Base-by-base conservation (phyloP, 2,888 invertebrate species). In the Gisinianus flammeolus region DNA sequence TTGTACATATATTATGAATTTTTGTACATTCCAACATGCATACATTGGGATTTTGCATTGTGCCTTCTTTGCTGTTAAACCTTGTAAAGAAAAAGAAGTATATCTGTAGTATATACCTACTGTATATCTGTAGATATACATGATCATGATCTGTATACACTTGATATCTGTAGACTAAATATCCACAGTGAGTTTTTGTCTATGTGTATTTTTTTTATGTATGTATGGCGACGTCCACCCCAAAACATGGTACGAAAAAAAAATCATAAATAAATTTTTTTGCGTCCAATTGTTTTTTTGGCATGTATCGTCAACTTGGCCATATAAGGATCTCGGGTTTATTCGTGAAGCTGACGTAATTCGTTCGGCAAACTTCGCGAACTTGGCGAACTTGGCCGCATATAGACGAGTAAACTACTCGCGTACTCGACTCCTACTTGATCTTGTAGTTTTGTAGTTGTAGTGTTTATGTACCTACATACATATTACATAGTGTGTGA, bases 291-390 rank as follows among this genome's bases (percentile, higher is more conserved):
- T 80, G 77, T 79, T 80, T 80, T 81, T 80, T 78, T 80, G 81
- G 81, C 78, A 80, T 82, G 83, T 80, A 81, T 83, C 84, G 82
- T 83, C 81, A 84, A 84, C 84, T 85, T 85, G 83, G 82, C 85
- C 85, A 84, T 85, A 85, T 85, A 85, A 82, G 85, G 85, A 78
- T 82, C 80, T 44, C 44, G 44, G 44, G 44, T 44, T 44, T 44
- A 44, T 44, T 80, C 76, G 80, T 79, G 80, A 26, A 58, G 62
- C 26, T 83, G 83, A 85, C 85, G 85, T 85, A 82, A 85, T 81
- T 83, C 81, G 82, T 81, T 79, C 80, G 83, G 83, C 83, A 83
- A 84, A 82, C 81, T 80, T 81, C 79, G 83, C 81, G 82, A 80
- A 81, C 81, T n/a, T n/a, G n/a, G 79, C 70, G 52, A 70, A 54